These are phyloP conservation scores for Coluber constrictor DNA, from an alignment of 2,797 vertebrate species.

Conservation along the genomic window DNA sequence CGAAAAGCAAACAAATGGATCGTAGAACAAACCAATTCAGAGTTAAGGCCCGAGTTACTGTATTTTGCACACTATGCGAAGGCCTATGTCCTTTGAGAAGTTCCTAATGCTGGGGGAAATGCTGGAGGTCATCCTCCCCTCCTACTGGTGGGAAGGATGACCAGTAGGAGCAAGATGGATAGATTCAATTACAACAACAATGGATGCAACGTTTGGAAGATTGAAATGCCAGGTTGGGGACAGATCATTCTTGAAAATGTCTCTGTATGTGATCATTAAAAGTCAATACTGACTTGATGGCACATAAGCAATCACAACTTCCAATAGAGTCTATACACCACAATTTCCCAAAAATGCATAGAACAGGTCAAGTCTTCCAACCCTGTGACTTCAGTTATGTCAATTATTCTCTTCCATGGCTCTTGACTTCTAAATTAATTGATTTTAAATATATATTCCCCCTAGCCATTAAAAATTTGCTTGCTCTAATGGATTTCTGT, in stretches of 20 bases:
- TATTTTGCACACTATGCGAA: neutral
- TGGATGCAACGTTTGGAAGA: neutral
- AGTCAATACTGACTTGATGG: neutral
- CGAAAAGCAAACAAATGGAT: neutral
- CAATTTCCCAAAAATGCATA: neutral
- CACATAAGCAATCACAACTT: neutral
- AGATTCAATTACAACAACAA: neutral
- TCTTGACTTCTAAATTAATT: neutral
- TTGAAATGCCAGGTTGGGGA: neutral
- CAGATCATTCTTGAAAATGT: neutral
- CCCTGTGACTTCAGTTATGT: neutral
- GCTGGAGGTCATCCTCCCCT: too few species aligned
- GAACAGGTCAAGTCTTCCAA: neutral
- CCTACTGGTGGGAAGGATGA: neutral
- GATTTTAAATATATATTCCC: neutral
- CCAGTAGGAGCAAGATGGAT: neutral
- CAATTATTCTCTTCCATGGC: neutral
- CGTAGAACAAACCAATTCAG: neutral
- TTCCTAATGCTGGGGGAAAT: neutral
- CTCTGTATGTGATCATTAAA: neutral
- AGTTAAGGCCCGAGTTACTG: neutral
- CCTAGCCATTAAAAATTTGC: neutral
- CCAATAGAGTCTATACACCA: neutral
- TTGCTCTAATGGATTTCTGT: neutral
- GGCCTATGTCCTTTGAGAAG: neutral